Percentiles rank a stretch among this genome's conserved stretches.
Evolutionary conservation across 1,140 invertebrate genomes (phyloP).

Genomic region (Ctenoplectra terminalis): DNA sequence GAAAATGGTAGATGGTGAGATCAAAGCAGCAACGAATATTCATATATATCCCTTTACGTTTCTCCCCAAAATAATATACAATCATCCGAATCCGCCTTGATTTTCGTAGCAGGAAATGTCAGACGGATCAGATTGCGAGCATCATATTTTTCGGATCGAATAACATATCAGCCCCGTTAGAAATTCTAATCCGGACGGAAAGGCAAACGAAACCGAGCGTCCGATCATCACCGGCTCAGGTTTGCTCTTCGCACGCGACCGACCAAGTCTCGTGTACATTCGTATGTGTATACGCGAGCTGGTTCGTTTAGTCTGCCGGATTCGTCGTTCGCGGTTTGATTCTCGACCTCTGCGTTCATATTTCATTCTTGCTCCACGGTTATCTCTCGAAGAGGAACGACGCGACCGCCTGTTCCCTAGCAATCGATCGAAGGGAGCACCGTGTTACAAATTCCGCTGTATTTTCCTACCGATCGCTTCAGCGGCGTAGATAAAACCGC

Average conservation of each 20-base stretch:
- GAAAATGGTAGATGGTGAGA: neutral
- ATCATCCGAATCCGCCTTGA: neutral
- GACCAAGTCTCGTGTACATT: constrained; percentile 1
- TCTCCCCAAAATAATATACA: constrained; percentile 3
- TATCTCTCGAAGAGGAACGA: neutral
- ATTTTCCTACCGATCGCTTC: no score
- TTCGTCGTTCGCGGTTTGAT: neutral
- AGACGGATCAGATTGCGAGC: constrained; percentile 47
- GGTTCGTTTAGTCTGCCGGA: constrained; percentile 7
- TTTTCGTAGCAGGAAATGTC: constrained; percentile 2
- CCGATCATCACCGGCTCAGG: constrained; percentile 31
- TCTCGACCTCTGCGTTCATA: neutral
- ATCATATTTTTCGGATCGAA: constrained; percentile 59
- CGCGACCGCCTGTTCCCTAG: constrained; percentile 8
- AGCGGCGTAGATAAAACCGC: no score
- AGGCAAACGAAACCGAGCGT: constrained; percentile 55
- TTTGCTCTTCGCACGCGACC: constrained; percentile 41
- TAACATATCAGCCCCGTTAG: constrained; percentile 59
- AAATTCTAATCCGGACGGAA: constrained; percentile 59
- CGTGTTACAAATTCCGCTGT: no score
- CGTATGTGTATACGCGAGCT: no score
- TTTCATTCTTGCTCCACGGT: neutral
- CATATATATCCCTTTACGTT: constrained; percentile 11
- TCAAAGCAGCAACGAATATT: constrained; percentile 39
- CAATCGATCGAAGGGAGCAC: no score